Evolutionary conservation across 1,140 invertebrate genomes (phyloP).

Genomic region (Drosophila rufa): DNA sequence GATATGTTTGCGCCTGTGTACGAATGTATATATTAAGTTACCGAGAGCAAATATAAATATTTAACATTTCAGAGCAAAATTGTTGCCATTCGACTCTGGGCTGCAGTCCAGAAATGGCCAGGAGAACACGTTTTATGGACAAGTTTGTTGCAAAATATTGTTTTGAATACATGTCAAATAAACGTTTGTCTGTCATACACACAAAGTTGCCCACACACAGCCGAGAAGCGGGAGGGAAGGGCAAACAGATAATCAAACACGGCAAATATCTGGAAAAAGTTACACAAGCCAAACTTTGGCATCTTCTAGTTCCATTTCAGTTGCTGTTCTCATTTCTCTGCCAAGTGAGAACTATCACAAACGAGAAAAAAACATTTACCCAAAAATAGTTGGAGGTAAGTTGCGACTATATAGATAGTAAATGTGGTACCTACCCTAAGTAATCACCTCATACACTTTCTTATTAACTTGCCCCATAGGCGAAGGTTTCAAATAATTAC

Average conservation of each 20-base stretch:
- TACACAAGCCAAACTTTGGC: conserved; percentile 61
- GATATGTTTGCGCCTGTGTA: conserved; percentile 31
- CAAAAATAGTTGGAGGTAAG: background rate
- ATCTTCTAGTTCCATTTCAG: conserved; percentile 42
- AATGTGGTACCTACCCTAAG: too few relatives aligned
- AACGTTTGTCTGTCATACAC: conserved; percentile 52
- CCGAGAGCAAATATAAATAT: conserved; percentile 67
- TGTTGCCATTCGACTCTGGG: conserved; percentile 56
- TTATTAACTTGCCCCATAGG: too few relatives aligned
- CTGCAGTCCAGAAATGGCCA: conserved; percentile 42
- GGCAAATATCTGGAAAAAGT: conserved; percentile 64
- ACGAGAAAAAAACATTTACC: conserved; percentile 17
- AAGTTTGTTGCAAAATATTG: conserved; percentile 56
- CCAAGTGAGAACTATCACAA: conserved; percentile 27
- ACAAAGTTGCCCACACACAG: conserved; percentile 7
- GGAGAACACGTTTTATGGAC: conserved; percentile 47
- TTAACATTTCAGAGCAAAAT: conserved; percentile 66
- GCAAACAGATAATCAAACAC: conserved; percentile 75
- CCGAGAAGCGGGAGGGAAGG: conserved; percentile 7
- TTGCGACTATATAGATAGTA: background rate
- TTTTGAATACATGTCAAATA: conserved; percentile 67
- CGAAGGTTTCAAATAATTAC: too few relatives aligned
- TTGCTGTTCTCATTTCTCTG: conserved; percentile 30
- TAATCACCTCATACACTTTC: too few relatives aligned
- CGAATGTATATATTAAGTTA: conserved; percentile 50